Conservation (phyloP, 2,888 invertebrate genomes). For the Sphaerophoria taeniata region DNA sequence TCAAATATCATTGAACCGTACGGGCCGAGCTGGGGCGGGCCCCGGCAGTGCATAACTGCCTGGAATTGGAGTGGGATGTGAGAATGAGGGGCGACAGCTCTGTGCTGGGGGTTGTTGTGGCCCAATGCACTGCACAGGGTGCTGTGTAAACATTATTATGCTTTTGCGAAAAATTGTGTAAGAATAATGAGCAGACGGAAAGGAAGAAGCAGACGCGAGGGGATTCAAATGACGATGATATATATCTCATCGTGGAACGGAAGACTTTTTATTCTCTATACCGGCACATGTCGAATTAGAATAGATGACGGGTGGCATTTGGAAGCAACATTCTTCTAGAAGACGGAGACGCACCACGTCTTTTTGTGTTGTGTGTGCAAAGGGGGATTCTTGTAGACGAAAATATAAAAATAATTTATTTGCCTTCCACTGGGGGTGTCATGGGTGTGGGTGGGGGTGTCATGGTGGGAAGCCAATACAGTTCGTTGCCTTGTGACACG, state of each 20-base stretch:
- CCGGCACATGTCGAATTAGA: conserved; percentile 69
- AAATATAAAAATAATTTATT: conserved; percentile 57
- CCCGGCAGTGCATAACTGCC: conserved; percentile 44
- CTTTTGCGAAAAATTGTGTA: conserved; percentile 19
- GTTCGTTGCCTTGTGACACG: conserved; percentile 70
- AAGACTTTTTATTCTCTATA: conserved; percentile 46
- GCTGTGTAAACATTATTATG: conserved; percentile 69
- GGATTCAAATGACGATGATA: conserved; percentile 30
- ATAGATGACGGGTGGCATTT: conserved; percentile 68
- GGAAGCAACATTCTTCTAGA: conserved; percentile 42
- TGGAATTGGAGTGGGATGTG: neutral
- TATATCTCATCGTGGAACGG: conserved; percentile 43
- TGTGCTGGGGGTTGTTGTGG: conserved; percentile 42
- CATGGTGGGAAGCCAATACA: conserved; percentile 24
- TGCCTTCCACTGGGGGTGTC: conserved; percentile 20
- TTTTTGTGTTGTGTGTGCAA: conserved; percentile 16
- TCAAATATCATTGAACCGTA: conserved; percentile 65
- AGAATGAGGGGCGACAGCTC: neutral
- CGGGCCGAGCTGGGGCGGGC: neutral
- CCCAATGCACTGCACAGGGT: conserved; percentile 58
- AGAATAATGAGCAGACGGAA: neutral
- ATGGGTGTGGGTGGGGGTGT: neutral
- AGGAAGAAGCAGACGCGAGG: neutral
- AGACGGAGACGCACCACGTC: neutral
- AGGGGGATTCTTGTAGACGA: conserved; percentile 33